Evolutionary conservation across 2,888 invertebrate genomes (phyloP).

Genomic region (Adelognathus sp.): DNA sequence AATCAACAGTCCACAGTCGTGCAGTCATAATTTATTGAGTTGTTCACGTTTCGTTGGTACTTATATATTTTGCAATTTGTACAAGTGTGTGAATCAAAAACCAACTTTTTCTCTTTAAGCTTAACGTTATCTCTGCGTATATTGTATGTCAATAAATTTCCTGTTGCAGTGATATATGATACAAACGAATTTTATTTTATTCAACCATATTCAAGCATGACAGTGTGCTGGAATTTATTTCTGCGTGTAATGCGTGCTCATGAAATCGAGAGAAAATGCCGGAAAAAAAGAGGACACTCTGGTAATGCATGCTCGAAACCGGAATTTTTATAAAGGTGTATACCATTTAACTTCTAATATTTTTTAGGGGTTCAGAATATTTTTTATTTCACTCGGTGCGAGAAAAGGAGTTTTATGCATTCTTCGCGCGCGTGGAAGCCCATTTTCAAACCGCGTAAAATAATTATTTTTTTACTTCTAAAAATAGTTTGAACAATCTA

Average conservation of each 20-base stretch:
- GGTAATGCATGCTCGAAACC: neutral
- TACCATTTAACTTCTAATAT: too few relatives aligned
- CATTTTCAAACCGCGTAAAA: too few relatives aligned
- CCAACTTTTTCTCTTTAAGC: conserved; percentile 25
- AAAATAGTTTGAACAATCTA: too few relatives aligned
- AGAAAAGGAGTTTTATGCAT: too few relatives aligned
- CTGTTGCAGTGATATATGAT: conserved; percentile 32
- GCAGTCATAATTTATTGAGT: conserved; percentile 34
- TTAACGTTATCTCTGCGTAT: neutral
- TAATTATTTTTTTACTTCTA: too few relatives aligned
- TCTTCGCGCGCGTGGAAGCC: too few relatives aligned
- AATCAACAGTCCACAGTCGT: conserved; percentile 1
- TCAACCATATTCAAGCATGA: neutral
- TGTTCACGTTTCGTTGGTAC: neutral
- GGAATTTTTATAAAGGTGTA: too few relatives aligned
- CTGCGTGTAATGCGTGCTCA: neutral
- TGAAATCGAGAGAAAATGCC: neutral
- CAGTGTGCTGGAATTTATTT: neutral
- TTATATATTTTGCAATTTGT: conserved; percentile 18
- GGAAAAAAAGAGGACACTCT: neutral
- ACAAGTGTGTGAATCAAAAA: conserved; percentile 25
- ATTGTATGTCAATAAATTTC: conserved; percentile 41
- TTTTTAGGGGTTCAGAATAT: too few relatives aligned
- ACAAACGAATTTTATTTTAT: too few relatives aligned
- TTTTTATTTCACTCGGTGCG: too few relatives aligned